Evolutionary conservation across 1,140 invertebrate species (phyloP).

Genomic region (Drosophila funebris): DNA sequence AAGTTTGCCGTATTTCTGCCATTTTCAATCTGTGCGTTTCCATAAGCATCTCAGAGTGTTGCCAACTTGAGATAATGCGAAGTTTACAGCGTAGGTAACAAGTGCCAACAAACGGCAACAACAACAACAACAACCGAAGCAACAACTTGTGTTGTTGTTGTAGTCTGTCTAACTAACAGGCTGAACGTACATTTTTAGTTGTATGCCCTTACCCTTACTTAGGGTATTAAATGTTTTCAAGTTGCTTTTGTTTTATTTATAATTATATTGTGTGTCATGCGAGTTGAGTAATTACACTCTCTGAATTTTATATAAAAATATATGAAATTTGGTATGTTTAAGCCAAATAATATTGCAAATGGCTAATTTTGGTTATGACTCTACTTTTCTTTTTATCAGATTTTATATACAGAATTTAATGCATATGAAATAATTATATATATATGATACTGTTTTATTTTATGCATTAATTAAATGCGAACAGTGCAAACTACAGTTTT

Average conservation of each 20-base stretch:
- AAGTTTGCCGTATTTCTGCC: constrained; percentile 42
- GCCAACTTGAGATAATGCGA: constrained; percentile 62
- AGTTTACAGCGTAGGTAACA: constrained; percentile 70
- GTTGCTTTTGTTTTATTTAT: background rate
- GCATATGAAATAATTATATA: too few species aligned
- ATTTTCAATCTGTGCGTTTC: constrained; percentile 75
- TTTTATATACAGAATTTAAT: too few species aligned
- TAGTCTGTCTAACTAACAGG: background rate
- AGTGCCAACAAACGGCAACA: constrained; percentile 38
- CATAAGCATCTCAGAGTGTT: constrained; percentile 34
- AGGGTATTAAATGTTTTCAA: background rate
- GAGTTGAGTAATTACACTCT: too few species aligned
- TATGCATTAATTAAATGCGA: too few species aligned
- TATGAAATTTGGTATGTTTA: too few species aligned
- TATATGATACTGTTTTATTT: too few species aligned
- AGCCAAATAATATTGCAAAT: too few species aligned
- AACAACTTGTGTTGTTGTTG: background rate
- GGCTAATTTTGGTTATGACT: too few species aligned
- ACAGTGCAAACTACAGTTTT: too few species aligned
- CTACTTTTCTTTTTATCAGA: too few species aligned
- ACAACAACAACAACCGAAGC: constrained; percentile 17
- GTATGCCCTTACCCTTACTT: background rate
- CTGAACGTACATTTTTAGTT: background rate
- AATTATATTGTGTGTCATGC: too few species aligned
- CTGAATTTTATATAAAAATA: too few species aligned